phyloP scores from a whole-genome alignment of 1,140 invertebrate genomes.

The Ips nitidus region DNA sequence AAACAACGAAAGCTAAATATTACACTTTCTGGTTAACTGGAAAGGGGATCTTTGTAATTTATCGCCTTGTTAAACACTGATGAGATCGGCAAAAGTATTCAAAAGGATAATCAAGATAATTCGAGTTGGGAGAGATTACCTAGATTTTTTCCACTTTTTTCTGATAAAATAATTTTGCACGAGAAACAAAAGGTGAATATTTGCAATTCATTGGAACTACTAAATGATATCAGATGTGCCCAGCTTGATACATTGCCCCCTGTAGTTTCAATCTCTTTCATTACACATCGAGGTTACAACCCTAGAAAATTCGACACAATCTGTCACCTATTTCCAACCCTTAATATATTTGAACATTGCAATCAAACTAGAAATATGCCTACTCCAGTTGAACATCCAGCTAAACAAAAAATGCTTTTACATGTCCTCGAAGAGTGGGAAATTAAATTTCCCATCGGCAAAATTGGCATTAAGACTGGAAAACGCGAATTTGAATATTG shows the following conservation, averaged over 20 bases:
- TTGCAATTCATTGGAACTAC: not conserved
- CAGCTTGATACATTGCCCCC: constrained; percentile 26
- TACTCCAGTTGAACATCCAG: not conserved
- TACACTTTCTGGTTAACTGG: constrained; percentile 2
- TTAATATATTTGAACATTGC: not conserved
- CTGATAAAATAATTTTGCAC: constrained; percentile 9
- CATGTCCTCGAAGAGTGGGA: not conserved
- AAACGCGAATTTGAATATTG: constrained; percentile 24
- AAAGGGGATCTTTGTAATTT: constrained; percentile 29
- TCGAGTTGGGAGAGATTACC: constrained; percentile 25
- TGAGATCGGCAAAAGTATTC: constrained; percentile 23
- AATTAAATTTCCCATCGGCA: constrained; percentile 20
- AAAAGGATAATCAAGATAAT: constrained; percentile 30
- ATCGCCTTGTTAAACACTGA: constrained; percentile 23
- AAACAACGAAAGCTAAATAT: constrained; percentile 2
- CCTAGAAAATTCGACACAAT: constrained; percentile 30
- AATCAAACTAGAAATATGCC: not conserved
- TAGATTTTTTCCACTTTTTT: not conserved
- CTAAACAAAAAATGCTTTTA: not conserved
- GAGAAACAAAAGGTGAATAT: not conserved
- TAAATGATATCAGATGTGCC: constrained; percentile 33
- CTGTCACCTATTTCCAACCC: constrained; percentile 17
- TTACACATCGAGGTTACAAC: not conserved
- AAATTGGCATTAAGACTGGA: constrained; percentile 23
- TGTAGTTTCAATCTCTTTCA: constrained; percentile 1